Evolutionary conservation across 2,888 invertebrate species (phyloP).

Genomic region (Scaptomyza parva): DNA sequence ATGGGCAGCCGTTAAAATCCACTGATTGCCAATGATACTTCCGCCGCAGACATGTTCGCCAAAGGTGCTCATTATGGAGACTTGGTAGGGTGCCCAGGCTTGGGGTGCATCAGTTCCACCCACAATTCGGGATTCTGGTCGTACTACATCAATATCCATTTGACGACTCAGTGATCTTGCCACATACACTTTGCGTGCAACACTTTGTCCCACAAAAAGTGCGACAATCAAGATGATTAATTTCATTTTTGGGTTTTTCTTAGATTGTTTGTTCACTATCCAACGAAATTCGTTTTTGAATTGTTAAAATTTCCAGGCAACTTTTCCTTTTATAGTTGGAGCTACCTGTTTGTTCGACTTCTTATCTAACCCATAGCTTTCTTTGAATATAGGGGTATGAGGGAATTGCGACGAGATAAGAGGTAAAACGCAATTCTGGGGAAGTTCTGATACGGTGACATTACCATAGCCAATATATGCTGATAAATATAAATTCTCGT

Average conservation of each 20-base stretch:
- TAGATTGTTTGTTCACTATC: conserved; percentile 5
- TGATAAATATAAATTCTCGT: conserved; percentile 45
- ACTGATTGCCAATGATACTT: conserved; percentile 71
- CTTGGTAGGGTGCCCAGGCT: conserved; percentile 81
- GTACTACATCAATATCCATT: conserved; percentile 32
- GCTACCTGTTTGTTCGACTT: neutral
- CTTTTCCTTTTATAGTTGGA: conserved; percentile 59
- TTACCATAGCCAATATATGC: conserved; percentile 62
- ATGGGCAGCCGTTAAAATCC: conserved; percentile 83
- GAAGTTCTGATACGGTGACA: conserved; percentile 62
- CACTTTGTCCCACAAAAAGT: conserved; percentile 30
- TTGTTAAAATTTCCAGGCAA: conserved; percentile 36
- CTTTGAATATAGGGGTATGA: conserved; percentile 42
- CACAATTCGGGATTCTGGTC: conserved; percentile 64
- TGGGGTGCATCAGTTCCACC: conserved; percentile 67
- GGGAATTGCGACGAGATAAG: conserved; percentile 51
- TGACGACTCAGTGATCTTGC: conserved; percentile 35
- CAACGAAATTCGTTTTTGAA: conserved; percentile 37
- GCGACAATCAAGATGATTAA: conserved; percentile 25
- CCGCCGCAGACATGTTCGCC: conserved; percentile 83
- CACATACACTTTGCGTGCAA: conserved; percentile 23
- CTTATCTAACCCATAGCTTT: conserved; percentile 56
- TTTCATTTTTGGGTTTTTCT: conserved; percentile 54
- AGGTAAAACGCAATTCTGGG: conserved; percentile 34
- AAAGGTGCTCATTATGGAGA: conserved; percentile 81